These are phyloP conservation scores for Drosophila ambigua DNA, from an alignment of 1,140 invertebrate species.

Conservation along the genomic window DNA sequence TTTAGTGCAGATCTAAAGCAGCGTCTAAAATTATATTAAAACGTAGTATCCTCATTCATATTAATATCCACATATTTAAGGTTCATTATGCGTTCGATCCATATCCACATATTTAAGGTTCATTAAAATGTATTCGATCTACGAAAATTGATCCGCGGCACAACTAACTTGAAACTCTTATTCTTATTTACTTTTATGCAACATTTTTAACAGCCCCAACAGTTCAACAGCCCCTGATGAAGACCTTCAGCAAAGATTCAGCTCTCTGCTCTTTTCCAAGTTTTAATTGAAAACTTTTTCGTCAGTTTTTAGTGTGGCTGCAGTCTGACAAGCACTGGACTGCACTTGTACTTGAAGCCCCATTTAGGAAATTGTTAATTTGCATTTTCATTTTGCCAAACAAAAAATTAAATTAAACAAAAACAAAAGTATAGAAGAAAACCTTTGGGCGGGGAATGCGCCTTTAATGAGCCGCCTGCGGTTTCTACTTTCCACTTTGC, in stretches of 20 bases:
- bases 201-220: not conserved
- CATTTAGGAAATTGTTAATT: constrained; percentile 60
- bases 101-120: too few species aligned
- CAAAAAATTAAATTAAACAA: constrained; percentile 30
- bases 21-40: too few species aligned
- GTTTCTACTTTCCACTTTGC: constrained; percentile 3
- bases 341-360: constrained; percentile 9
- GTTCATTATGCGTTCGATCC: too few species aligned
- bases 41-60: too few species aligned
- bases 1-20: too few species aligned
- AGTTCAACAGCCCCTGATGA: not conserved
- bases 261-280: not conserved
- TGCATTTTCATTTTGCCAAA: too few species aligned
- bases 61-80: too few species aligned
- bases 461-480: constrained; percentile 55
- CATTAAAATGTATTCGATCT: too few species aligned
- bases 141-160: too few species aligned
- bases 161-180: too few species aligned
- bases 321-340: constrained; percentile 15
- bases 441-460: not conserved
- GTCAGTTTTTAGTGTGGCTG: not conserved
- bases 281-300: constrained; percentile 35
- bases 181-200: too few species aligned
- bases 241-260: not conserved
- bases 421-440: constrained; percentile 25